Base-by-base conservation (phyloP, 2,797 vertebrate genomes). In the Lithobates sylvaticus region DNA sequence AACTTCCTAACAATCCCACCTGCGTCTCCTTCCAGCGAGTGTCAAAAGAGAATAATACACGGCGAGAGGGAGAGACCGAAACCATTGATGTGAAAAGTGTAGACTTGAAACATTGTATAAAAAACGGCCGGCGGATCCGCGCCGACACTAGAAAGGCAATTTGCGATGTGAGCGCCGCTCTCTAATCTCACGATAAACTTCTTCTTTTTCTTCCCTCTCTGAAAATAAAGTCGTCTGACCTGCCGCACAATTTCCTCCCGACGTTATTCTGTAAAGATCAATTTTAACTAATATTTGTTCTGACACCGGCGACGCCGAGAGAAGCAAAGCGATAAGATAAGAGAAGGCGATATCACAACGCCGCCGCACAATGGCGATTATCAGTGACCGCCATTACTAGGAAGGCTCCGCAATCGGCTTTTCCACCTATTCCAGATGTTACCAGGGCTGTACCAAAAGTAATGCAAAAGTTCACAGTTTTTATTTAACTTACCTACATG, bases 121-220 rank as follows among this genome's bases (percentile, higher is more conserved):
- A 89, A 90, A 86, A 54, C 50, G 58, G 75, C 3, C 69, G 87
- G 86, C 10, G 10, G 58, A 77, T 3, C 69, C 86, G 86, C 10
- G 8, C 76, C 85, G 7, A 6, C 64, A 44, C 10, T 77, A 27
- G 61, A 89, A 71, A 81, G 83, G 81, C 86, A 89, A 77, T 72
- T 87, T 83, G 78, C 83, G 78, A 88, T 68, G 74, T 79, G 12
- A 87, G 69, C 76, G 73, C 89, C 74, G 83, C 12, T 7, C 27
- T 58, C 21, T 54, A 85, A 81, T 88, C 77, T 88, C 76, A 29
- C 71, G 89, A 89, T 83, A 85, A 89, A 86, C 78, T 76, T 81
- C 69, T 68, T 16, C 79, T 85, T 76, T 76, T 81, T 72, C 44
- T 18, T 61, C 54, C 21, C 54, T 61, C 34, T 12, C 64, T 88